A percentile compares a stretch with the other conserved stretches of the same genome.
Evolutionary conservation across 2,113 vertebrate genomes (phyloP).

Genomic region (Cinclus mexicanus): DNA sequence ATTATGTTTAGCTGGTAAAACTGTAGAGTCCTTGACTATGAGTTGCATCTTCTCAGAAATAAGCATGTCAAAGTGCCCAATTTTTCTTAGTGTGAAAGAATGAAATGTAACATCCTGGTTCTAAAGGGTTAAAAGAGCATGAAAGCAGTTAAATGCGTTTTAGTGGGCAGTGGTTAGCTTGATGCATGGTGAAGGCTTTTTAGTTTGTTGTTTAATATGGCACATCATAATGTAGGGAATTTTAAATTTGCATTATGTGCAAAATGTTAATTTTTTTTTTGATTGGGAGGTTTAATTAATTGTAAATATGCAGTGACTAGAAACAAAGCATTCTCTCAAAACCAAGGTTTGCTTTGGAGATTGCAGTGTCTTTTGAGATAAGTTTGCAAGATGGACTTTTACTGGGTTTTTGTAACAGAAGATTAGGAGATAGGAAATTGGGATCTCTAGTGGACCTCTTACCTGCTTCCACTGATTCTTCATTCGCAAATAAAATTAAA

Average conservation of each 20-base stretch:
- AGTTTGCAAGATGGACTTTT: neutral
- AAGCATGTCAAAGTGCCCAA: slow-evolving; percentile 16
- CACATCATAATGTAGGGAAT: slow-evolving; percentile 48
- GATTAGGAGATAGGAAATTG: neutral
- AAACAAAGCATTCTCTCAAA: slow-evolving; percentile 29
- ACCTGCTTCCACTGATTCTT: neutral
- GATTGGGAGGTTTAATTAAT: neutral
- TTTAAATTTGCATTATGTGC: neutral
- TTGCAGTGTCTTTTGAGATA: neutral
- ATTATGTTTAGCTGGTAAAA: slow-evolving; percentile 60
- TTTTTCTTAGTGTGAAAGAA: neutral
- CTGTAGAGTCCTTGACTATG: neutral
- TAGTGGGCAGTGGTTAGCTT: slow-evolving; percentile 75
- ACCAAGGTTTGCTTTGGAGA: neutral
- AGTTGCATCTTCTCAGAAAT: neutral
- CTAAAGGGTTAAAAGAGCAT: slow-evolving; percentile 87
- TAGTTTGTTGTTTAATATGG: slow-evolving; percentile 68
- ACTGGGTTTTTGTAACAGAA: neutral
- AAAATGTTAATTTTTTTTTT: slow-evolving; percentile 1
- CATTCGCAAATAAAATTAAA: neutral
- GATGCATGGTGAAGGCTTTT: slow-evolving; percentile 80
- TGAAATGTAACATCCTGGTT: slow-evolving; percentile 53
- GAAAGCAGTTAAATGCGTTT: slow-evolving; percentile 78
- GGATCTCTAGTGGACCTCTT: neutral
- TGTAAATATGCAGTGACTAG: neutral